Evolutionary conservation across 2,888 invertebrate species (phyloP).

Genomic region (Acrobasis repandana): DNA sequence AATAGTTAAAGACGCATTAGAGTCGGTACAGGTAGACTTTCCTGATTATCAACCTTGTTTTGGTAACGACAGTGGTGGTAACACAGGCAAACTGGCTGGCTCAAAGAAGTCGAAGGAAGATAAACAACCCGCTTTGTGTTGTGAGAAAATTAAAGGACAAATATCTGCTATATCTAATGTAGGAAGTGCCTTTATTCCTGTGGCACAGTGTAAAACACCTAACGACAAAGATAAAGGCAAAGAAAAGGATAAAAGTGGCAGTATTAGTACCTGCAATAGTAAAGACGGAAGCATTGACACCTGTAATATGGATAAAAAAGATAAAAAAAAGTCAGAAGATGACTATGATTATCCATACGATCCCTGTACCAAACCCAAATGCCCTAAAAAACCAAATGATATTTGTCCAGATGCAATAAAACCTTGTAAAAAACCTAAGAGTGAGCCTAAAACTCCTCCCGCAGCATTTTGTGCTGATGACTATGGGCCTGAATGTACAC

Average conservation of each 20-base stretch:
- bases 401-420: conserved; percentile 24
- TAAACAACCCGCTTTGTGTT: background rate
- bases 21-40: conserved; percentile 39
- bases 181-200: background rate
- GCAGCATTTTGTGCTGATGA: background rate
- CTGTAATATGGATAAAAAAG: conserved; percentile 17
- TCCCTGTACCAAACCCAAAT: conserved; percentile 12
- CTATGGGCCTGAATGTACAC: background rate
- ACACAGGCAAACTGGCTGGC: too few species aligned
- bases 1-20: conserved; percentile 38
- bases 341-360: conserved; percentile 8
- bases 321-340: conserved; percentile 17
- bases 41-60: conserved; percentile 42
- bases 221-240: background rate
- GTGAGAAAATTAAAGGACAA: background rate
- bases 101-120: background rate
- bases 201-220: background rate
- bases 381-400: background rate
- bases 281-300: background rate
- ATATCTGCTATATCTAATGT: background rate
- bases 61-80: conserved; percentile 22
- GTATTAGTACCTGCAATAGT: background rate
- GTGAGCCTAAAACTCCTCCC: conserved; percentile 20
- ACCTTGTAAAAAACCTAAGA: conserved; percentile 16
- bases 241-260: background rate